These are phyloP conservation scores for Drosophila pectinifera DNA, from an alignment of 1,140 invertebrate genomes.

Conservation along the genomic window DNA sequence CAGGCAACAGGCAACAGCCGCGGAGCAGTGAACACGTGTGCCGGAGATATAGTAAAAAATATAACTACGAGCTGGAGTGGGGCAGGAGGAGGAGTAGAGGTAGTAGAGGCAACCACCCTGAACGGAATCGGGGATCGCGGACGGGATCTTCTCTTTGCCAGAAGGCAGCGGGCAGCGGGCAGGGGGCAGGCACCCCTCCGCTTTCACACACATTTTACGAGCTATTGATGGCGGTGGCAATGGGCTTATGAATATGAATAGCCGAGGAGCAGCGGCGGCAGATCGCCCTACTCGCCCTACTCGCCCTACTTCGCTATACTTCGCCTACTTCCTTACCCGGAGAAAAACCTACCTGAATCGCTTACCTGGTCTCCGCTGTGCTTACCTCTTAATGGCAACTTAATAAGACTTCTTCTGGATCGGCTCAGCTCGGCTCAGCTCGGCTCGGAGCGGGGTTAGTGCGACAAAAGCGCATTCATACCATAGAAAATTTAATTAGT, in stretches of 20 bases:
- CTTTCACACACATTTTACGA: constrained; percentile 78
- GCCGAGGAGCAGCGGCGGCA: constrained; percentile 8
- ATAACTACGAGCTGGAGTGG: constrained; percentile 13
- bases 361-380: constrained; percentile 8
- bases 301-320: constrained; percentile 19
- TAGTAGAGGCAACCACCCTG: constrained; percentile 61
- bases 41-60: constrained; percentile 26
- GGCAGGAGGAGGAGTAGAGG: neutral
- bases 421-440: neutral
- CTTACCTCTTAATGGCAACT: constrained; percentile 63
- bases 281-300: constrained; percentile 16
- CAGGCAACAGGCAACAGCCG: constrained; percentile 59
- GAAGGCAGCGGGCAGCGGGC: constrained; percentile 2
- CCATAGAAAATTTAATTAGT: constrained; percentile 75
- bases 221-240: constrained; percentile 77
- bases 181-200: constrained; percentile 49
- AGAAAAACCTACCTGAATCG: constrained; percentile 43
- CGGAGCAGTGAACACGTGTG: constrained; percentile 61
- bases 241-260: constrained; percentile 79
- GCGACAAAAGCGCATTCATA: constrained; percentile 71
- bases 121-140: constrained; percentile 38
- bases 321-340: constrained; percentile 18
- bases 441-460: constrained; percentile 23
- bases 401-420: constrained; percentile 55
- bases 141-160: constrained; percentile 9